Conservation (phyloP, 2,113 vertebrate genomes). For the Collichthys lucidus region DNA sequence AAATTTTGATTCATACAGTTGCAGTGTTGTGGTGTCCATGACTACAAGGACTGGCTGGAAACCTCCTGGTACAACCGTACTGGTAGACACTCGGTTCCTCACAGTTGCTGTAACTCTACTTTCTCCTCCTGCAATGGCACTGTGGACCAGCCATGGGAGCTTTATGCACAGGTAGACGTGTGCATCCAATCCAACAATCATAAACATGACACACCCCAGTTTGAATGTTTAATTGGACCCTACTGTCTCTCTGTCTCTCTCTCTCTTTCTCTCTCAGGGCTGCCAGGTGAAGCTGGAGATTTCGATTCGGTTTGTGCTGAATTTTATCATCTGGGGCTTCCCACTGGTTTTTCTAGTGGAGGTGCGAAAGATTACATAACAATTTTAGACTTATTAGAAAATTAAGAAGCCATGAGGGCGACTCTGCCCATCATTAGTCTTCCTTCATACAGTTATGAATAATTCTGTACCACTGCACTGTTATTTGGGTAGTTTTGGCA, state of each 20-base stretch:
- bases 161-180: slow-evolving; percentile 68
- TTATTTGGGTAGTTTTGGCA: too few relatives aligned
- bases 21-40: slow-evolving; percentile 74
- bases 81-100: slow-evolving; percentile 58
- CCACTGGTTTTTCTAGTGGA: slow-evolving; percentile 57
- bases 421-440: too few relatives aligned
- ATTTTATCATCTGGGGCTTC: slow-evolving; percentile 37
- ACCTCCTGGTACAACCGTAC: slow-evolving; percentile 74
- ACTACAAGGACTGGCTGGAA: slow-evolving; percentile 75
- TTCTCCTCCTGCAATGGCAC: slow-evolving; percentile 69
- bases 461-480: too few relatives aligned
- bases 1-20: slow-evolving; percentile 47
- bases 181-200: background rate
- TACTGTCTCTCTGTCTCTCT: background rate
- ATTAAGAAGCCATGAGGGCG: too few relatives aligned
- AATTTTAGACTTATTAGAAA: background rate
- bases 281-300: slow-evolving; percentile 67
- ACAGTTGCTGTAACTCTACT: slow-evolving; percentile 76
- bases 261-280: slow-evolving; percentile 57
- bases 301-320: slow-evolving; percentile 58
- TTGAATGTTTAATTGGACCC: background rate
- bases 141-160: slow-evolving; percentile 47
- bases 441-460: too few relatives aligned
- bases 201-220: background rate
- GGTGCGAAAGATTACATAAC: slow-evolving; percentile 45